Evolutionary conservation across 2,113 vertebrate genomes (phyloP), one percentile per base, ranked within the genome.

Genomic region (Ursus arctos): DNA sequence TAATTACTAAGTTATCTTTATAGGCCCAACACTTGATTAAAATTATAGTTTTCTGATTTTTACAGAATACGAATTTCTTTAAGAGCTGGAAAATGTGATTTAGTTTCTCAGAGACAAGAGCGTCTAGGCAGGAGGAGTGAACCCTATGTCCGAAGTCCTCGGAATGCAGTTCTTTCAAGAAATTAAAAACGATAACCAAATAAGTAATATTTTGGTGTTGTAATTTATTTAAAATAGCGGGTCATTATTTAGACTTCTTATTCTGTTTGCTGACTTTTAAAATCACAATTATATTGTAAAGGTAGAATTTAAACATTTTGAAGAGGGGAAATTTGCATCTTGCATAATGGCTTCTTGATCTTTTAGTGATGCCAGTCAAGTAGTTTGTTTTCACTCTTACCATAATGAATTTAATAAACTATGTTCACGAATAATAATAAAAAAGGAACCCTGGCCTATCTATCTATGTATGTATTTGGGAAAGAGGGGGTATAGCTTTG

Each of bases 31-130:
- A 53, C 40, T 91, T 53, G 28, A 74, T 87, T 74, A 49, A 24
- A 59, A 36, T 69, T 90, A 7, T 89, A 76, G 40, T 94, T 82
- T 95, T 83, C 6, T 79, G 21, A 65, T 21, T 91, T 91, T 95
- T 57, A 83, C 49, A 80, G 51, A 84, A 65, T 82, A n/a, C 15
- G 8, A 49, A 14, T 67, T 53, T 93, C 11, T 81, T 71, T 76
- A 85, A 76, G 14, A 65, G 28, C 59, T 57, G 22, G 57, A 26
- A 76, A 63, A 22, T 80, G 12, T 26, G 55, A 51, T 86, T 21
- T 59, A 55, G 15, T 72, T 94, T 69, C n/a, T 87, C 36, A 69
- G 63, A 47, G 33, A 65, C 22, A 57, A 57, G 87, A 49, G 47
- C 43, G 5, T 87, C 15, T 91, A 67, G 40, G 10, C 31, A 88